A percentile compares a stretch with the other conserved stretches of the same genome.
phyloP scores from a whole-genome alignment of 2,797 vertebrate species.

The Semotilus atromaculatus region DNA sequence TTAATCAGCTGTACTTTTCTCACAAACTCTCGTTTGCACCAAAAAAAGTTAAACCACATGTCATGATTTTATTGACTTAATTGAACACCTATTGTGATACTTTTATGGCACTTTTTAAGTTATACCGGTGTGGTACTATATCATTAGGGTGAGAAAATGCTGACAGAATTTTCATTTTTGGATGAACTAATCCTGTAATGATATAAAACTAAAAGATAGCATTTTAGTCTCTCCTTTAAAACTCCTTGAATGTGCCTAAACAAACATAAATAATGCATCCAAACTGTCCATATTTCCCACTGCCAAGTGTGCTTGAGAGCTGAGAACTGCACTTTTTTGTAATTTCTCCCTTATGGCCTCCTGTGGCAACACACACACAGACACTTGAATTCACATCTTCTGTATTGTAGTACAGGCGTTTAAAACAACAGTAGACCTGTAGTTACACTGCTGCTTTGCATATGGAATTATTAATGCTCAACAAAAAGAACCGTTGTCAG shows the following conservation, averaged over 20 bases:
- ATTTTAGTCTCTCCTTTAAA: conserved; percentile 48
- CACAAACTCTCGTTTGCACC: not conserved
- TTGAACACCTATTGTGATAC: not conserved
- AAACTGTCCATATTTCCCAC: conserved; percentile 37
- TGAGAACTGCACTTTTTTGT: conserved; percentile 39
- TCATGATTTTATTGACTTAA: not conserved
- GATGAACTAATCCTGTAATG: not conserved
- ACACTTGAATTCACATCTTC: not conserved
- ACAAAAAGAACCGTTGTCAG: not conserved
- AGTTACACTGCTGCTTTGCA: not conserved
- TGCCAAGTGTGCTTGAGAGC: conserved; percentile 28
- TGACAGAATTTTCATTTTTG: not conserved
- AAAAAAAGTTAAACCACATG: not conserved
- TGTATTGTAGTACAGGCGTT: conserved; percentile 19
- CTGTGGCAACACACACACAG: not conserved
- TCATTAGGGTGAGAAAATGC: not conserved
- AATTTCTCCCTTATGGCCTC: not conserved
- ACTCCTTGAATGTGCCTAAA: conserved; percentile 34
- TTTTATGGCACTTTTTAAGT: not conserved
- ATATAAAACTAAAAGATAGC: conserved; percentile 8
- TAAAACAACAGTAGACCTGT: conserved; percentile 17
- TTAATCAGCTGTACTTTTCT: not conserved
- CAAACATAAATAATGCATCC: conserved; percentile 53
- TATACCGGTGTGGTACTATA: not conserved
- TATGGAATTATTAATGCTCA: conserved; percentile 24